phyloP scores from a whole-genome alignment of 2,888 invertebrate genomes.

The Pyrrhosoma nymphula region DNA sequence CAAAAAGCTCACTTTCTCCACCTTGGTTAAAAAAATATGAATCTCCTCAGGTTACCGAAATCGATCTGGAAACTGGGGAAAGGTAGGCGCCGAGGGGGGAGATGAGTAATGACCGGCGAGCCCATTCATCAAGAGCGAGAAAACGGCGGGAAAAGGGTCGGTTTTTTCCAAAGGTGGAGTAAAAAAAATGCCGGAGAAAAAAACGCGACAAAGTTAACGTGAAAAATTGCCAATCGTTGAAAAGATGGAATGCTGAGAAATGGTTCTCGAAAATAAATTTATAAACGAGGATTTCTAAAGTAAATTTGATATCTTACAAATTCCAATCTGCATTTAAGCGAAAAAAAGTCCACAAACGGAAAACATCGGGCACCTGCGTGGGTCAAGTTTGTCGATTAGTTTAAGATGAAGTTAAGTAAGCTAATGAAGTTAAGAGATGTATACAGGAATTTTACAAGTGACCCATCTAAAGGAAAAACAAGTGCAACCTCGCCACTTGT shows the following conservation, averaged over 20 bases:
- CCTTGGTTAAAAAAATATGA: neutral
- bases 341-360: neutral
- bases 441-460: too few relatives aligned
- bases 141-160: neutral
- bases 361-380: neutral
- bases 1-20: neutral
- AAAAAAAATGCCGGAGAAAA: neutral
- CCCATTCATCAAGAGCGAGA: conserved; percentile 26
- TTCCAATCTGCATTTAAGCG: neutral
- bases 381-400: neutral
- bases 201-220: neutral
- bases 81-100: too few relatives aligned
- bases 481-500: too few relatives aligned
- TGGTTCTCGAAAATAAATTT: neutral
- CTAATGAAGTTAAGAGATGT: too few relatives aligned
- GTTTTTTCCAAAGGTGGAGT: neutral
- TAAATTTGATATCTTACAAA: neutral
- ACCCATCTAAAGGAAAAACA: too few relatives aligned
- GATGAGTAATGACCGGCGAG: conserved; percentile 10
- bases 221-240: neutral
- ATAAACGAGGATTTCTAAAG: neutral
- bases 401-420: too few relatives aligned
- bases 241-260: neutral
- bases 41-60: conserved; percentile 3
- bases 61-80: neutral